These are phyloP conservation scores for Itoplectis maculator DNA, from an alignment of 2,888 invertebrate genomes.

Conservation along the genomic window DNA sequence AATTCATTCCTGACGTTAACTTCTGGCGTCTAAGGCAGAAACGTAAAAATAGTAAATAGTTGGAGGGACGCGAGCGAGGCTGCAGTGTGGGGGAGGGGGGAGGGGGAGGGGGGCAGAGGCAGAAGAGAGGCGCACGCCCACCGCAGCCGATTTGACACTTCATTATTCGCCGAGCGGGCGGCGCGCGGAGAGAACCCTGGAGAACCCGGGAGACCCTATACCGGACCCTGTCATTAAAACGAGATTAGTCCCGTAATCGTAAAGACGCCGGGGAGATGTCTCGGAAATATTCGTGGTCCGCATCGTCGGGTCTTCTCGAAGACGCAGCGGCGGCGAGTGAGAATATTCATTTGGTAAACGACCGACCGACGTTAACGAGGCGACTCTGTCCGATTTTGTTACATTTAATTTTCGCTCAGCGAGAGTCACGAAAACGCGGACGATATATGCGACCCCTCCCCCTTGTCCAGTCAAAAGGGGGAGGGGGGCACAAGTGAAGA, in stretches of 20 bases:
- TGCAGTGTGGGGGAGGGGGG: slow-evolving; percentile 56
- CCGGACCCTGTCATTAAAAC: slow-evolving; percentile 84
- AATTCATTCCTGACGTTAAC: too few species aligned
- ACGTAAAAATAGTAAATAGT: slow-evolving; percentile 16
- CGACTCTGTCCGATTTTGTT: slow-evolving; percentile 58
- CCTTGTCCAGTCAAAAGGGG: too few species aligned
- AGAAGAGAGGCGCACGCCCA: slow-evolving; percentile 80
- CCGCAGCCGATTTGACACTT: slow-evolving; percentile 83
- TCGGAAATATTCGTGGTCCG: slow-evolving; percentile 62
- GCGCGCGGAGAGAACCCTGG: too few species aligned
- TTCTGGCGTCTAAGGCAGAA: too few species aligned
- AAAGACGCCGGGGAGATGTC: slow-evolving; percentile 69
- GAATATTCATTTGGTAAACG: slow-evolving; percentile 64
- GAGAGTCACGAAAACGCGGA: slow-evolving; percentile 31
- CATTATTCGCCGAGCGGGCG: slow-evolving; percentile 80
- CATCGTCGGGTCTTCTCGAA: slow-evolving; percentile 12
- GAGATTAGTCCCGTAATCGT: slow-evolving; percentile 83
- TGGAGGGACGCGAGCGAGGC: slow-evolving; percentile 19
- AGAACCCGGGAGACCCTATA: too few species aligned
- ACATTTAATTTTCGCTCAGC: slow-evolving; percentile 53
- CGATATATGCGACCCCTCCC: slow-evolving; percentile 13
- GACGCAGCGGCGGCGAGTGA: slow-evolving; percentile 34
- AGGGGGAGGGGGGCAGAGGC: slow-evolving; percentile 20
- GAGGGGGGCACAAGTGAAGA: too few species aligned
- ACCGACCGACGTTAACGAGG: slow-evolving; percentile 67